Base-by-base conservation (phyloP, 2,888 invertebrate species). In the Catocala fraxini region DNA sequence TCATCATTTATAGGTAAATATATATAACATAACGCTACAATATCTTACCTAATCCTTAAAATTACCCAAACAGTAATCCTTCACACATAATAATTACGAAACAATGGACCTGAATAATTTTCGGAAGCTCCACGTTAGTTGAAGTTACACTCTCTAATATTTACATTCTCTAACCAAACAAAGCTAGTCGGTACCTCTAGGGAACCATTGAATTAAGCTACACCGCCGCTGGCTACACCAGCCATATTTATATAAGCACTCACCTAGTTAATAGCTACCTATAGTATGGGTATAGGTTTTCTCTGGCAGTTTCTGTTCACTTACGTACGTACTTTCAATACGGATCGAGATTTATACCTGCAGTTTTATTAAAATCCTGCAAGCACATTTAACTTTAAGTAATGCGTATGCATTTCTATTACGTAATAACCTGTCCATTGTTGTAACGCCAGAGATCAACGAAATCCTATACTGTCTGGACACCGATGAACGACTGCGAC, bases 171-270 rank as follows among this genome's bases (percentile, higher is more conserved):
- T 54, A 53, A 56, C 55, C 68, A 62, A 75, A 71, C 68, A 64
- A 55, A 42, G 71, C 66, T 65, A 68, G 70, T 64, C 58, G 51
- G 46, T 63, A 51, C 61, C 79, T 64, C 72, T 7, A 5, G 76
- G 76, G 77, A 56, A 51, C 68, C 77, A 77, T 79, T 71, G 79
- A 74, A 74, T 77, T 79, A 72, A 77, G 72, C 65, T 72, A 56
- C 63, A 64, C 58, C 49, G 64, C 74, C 68, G 51, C 56, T 48
- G 64, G 75, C 68, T 51, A 58, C 9, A 51, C 54, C 13, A 42
- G 10, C 33, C 13, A 60, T 72, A 65, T 75, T 70, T 70, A 72
- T 63, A 64, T 70, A 55, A 25, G 13, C 39, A 55, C 55, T 15
- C 10, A 57, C 57, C 55, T 62, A 51, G 54, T 35, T 54, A 25